Percentiles rank a stretch among this genome's conserved stretches.
These are phyloP conservation scores for Sceloporus tristichus DNA, from an alignment of 2,113 vertebrate species.

Conservation along the genomic window DNA sequence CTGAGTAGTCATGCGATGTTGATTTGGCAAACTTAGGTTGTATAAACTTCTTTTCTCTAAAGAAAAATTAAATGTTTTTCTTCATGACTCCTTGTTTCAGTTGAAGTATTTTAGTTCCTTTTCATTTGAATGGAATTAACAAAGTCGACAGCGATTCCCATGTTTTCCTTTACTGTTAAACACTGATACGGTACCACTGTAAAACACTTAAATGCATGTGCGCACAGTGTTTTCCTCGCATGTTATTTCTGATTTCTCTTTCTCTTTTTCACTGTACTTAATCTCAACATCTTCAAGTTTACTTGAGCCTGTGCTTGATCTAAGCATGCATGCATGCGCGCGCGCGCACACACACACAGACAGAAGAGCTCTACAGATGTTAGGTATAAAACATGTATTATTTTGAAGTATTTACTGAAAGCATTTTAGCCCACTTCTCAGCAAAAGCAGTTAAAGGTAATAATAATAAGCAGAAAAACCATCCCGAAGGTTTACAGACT, in stretches of 20 bases:
- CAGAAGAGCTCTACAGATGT: no score
- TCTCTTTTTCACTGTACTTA: neutral
- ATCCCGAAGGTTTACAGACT: neutral
- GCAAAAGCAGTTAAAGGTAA: neutral
- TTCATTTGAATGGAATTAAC: neutral
- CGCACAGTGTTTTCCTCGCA: neutral
- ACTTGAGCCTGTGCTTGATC: no score
- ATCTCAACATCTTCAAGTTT: neutral
- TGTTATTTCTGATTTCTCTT: neutral
- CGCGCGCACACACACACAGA: no score
- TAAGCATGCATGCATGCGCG: no score
- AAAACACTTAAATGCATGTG: no score
- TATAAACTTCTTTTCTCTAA: no score
- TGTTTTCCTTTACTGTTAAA: neutral
- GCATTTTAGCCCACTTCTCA: neutral
- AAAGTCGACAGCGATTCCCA: neutral
- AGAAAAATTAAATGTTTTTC: no score
- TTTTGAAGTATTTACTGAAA: neutral
- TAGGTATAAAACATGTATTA: neutral
- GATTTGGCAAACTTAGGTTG: no score
- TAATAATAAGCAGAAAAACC: no score
- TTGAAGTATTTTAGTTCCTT: neutral
- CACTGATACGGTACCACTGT: no score
- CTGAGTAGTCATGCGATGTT: no score
- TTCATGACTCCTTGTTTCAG: no score